Evolutionary conservation across 2,113 vertebrate species (phyloP).

Genomic region (Henicopernis longicauda): DNA sequence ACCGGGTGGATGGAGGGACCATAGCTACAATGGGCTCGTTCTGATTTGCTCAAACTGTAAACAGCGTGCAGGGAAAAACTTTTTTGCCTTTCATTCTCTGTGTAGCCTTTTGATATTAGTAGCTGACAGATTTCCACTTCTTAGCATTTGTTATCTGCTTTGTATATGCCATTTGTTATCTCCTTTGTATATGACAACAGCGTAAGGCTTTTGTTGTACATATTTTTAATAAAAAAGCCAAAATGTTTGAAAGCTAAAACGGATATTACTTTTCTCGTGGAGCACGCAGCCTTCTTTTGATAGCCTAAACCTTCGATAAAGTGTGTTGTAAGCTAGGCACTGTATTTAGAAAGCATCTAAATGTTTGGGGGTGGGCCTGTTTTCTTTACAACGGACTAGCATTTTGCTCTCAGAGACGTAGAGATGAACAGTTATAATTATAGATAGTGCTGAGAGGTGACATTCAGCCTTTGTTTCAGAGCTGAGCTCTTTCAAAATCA

Average conservation of each 20-base stretch:
- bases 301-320: not conserved
- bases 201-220: slow-evolving; percentile 23
- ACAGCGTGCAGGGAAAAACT: not conserved
- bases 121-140: slow-evolving; percentile 39
- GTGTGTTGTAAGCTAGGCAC: not conserved
- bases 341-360: not conserved
- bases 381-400: not conserved
- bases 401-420: accelerated
- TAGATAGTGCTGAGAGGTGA: not conserved
- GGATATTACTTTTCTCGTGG: slow-evolving; percentile 52
- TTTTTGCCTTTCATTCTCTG: not conserved
- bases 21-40: not conserved
- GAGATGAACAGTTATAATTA: not conserved
- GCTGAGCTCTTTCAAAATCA: not conserved
- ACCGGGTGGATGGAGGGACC: not conserved
- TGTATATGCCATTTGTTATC: slow-evolving; percentile 51
- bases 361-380: not conserved
- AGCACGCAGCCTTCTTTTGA: not conserved
- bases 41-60: not conserved
- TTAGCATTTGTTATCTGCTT: slow-evolving; percentile 54
- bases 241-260: slow-evolving; percentile 37
- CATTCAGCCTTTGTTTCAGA: not conserved
- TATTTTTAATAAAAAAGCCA: slow-evolving; percentile 53
- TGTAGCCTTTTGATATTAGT: slow-evolving; percentile 36
- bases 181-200: slow-evolving; percentile 43